phyloP scores from a whole-genome alignment of 1,140 invertebrate genomes.

The Anthonomus grandis region DNA sequence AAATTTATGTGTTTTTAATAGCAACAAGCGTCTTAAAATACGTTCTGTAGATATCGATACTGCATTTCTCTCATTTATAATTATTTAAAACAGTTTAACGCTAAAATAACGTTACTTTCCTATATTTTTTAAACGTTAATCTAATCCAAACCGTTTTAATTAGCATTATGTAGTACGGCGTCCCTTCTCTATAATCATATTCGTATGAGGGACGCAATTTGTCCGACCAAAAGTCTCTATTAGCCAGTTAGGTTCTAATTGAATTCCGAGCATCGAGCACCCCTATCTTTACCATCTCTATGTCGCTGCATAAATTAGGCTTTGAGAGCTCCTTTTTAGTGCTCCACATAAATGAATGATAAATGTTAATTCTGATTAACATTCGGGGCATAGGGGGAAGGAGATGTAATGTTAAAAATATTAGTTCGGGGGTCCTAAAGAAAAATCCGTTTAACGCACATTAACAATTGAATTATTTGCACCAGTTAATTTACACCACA shows the following conservation, averaged over 20 bases:
- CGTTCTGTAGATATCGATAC: no score
- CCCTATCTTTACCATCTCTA: constrained; percentile 29
- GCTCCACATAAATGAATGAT: constrained; percentile 18
- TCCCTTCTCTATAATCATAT: constrained; percentile 3
- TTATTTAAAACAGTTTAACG: no score
- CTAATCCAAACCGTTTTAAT: no score
- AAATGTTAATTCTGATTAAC: constrained; percentile 15
- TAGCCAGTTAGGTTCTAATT: constrained; percentile 27
- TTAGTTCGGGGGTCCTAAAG: no score
- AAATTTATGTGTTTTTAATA: no score
- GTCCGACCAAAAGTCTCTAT: constrained; percentile 29
- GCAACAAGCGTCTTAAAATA: no score
- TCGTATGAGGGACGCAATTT: constrained; percentile 29
- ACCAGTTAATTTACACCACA: constrained; percentile 36
- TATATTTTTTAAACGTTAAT: no score
- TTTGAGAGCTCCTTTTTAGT: constrained; percentile 21
- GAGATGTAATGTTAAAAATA: no score
- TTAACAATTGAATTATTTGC: constrained; percentile 41
- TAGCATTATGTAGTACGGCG: no score
- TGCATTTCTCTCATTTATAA: no score
- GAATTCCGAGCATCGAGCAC: constrained; percentile 26
- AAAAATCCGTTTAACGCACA: constrained; percentile 37
- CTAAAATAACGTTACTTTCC: no score
- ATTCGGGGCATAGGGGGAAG: no score
- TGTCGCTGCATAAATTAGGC: constrained; percentile 28